Percentiles rank a stretch among this genome's conserved stretches.
Conservation (phyloP, 2,888 invertebrate species). For the Tinea pellionella region DNA sequence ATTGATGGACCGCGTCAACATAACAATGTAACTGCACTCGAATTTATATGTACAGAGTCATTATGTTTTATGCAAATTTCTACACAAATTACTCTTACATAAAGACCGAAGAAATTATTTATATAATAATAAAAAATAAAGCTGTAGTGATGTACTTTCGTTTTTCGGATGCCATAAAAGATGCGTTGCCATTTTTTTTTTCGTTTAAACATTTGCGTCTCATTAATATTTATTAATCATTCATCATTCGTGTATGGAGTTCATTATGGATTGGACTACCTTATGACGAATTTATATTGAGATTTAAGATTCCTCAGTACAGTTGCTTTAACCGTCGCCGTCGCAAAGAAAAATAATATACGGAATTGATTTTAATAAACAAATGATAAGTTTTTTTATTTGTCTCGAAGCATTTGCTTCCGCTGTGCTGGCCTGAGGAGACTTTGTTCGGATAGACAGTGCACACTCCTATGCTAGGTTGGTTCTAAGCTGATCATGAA, state of each 20-base stretch:
- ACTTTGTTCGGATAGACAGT: no score
- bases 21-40: no score
- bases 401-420: no score
- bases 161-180: background rate
- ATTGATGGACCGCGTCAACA: no score
- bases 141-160: background rate
- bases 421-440: no score
- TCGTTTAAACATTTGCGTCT: background rate
- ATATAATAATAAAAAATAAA: background rate
- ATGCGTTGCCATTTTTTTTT: background rate
- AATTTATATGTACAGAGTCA: background rate
- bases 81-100: background rate
- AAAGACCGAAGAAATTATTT: background rate
- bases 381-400: no score
- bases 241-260: background rate
- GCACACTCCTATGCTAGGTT: no score
- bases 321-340: no score
- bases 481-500: no score
- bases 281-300: background rate
- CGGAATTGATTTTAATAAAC: no score
- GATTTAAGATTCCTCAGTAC: background rate
- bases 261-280: conserved; percentile 5
- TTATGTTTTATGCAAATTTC: background rate
- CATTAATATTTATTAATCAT: conserved; percentile 6
- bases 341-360: no score